Conservation (phyloP, 1,140 invertebrate genomes). For the Macrocentrus cingulum region DNA sequence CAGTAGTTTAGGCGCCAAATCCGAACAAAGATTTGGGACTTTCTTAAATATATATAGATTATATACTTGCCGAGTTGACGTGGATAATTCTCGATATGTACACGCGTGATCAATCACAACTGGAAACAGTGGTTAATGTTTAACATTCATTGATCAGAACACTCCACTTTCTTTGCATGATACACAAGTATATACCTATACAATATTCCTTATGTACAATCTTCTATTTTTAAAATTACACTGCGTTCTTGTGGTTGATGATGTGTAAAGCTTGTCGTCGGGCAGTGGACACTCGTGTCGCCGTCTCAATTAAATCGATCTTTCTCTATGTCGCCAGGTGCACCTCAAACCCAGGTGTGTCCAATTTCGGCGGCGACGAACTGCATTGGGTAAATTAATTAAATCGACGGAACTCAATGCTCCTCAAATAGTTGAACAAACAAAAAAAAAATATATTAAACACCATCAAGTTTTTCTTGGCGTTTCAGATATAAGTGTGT, state of each 20-base stretch:
- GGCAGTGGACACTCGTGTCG: background rate
- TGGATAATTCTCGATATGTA: background rate
- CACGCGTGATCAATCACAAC: too few species aligned
- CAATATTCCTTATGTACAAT: too few species aligned
- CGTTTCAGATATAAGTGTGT: background rate
- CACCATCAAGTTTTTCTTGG: too few species aligned
- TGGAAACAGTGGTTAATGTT: too few species aligned
- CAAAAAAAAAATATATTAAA: too few species aligned
- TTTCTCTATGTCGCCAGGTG: slow-evolving; percentile 3
- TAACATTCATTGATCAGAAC: too few species aligned
- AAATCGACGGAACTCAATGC: background rate
- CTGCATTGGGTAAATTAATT: background rate
- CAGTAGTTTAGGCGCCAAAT: too few species aligned
- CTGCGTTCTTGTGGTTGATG: background rate
- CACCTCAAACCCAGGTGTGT: background rate
- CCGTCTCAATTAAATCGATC: slow-evolving; percentile 27
- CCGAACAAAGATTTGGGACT: too few species aligned
- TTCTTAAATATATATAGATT: background rate
- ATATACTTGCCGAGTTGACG: background rate
- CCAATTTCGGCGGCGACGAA: background rate
- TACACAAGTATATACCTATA: too few species aligned
- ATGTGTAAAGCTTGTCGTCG: background rate
- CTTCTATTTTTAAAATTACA: too few species aligned
- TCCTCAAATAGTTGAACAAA: too few species aligned
- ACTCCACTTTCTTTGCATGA: too few species aligned